phyloP scores from a whole-genome alignment of 2,113 vertebrate genomes.

The Cyprinodon variegatus region DNA sequence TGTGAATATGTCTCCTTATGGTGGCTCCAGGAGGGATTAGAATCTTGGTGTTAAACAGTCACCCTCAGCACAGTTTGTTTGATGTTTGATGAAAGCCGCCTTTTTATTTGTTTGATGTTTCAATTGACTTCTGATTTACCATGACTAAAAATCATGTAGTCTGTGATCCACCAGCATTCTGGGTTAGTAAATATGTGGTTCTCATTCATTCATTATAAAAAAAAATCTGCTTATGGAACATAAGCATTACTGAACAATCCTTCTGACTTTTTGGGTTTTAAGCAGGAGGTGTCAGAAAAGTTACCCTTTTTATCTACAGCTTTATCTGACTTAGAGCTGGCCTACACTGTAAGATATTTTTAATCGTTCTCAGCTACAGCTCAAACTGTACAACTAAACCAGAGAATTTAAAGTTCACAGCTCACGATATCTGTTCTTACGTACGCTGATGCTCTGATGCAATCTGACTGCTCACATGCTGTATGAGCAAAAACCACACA shows the following conservation, averaged over 20 bases:
- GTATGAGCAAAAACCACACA: too few relatives aligned
- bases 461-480: too few relatives aligned
- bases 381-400: too few relatives aligned
- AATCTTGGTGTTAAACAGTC: background rate
- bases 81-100: background rate
- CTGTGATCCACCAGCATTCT: background rate
- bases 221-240: background rate
- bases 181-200: background rate
- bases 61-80: background rate
- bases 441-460: too few relatives aligned
- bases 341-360: too few relatives aligned
- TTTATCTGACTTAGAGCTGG: background rate
- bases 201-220: background rate
- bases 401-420: too few relatives aligned
- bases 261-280: too few relatives aligned
- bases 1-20: background rate
- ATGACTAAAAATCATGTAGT: background rate
- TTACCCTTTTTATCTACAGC: too few relatives aligned
- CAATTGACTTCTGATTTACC: background rate
- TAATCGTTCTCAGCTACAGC: too few relatives aligned
- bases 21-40: background rate
- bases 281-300: too few relatives aligned
- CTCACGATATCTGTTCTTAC: too few relatives aligned
- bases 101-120: background rate
- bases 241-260: background rate